Percentiles rank a stretch among this genome's conserved stretches.
phyloP scores from a whole-genome alignment of 2,888 invertebrate species.

The Nephrotoma appendiculata region DNA sequence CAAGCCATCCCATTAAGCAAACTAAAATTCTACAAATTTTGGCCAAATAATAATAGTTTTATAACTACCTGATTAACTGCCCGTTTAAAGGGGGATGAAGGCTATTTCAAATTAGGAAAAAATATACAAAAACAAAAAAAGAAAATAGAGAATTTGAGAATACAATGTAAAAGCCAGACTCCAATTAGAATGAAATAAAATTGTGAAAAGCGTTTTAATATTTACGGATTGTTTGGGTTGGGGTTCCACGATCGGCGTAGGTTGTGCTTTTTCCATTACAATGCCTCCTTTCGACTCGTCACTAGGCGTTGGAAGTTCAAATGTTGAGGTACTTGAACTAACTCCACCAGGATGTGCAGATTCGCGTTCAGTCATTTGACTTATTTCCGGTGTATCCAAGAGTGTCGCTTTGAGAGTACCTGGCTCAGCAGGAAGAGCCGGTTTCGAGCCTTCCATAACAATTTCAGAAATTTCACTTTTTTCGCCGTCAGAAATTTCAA shows the following conservation, averaged over 20 bases:
- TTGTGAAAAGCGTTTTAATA: neutral
- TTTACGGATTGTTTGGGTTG: conserved; percentile 11
- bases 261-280: conserved; percentile 13
- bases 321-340: neutral
- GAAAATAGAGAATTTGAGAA: too few species aligned
- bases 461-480: conserved; percentile 38
- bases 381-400: conserved; percentile 81
- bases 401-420: conserved; percentile 83
- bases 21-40: neutral
- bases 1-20: neutral
- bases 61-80: conserved; percentile 27
- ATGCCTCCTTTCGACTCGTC: neutral
- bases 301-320: neutral
- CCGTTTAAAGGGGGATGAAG: conserved; percentile 14
- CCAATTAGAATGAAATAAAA: neutral
- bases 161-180: neutral
- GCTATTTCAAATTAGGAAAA: neutral
- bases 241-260: conserved; percentile 13
- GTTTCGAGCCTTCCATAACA: conserved; percentile 68
- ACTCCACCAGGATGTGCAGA: conserved; percentile 60
- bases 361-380: conserved; percentile 88
- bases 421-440: conserved; percentile 77
- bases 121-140: neutral
- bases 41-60: neutral
- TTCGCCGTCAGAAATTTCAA: conserved; percentile 35